A percentile compares a stretch with the other conserved stretches of the same genome.
phyloP scores from a whole-genome alignment of 2,888 invertebrate genomes.

The Dryobotodes eremita region DNA sequence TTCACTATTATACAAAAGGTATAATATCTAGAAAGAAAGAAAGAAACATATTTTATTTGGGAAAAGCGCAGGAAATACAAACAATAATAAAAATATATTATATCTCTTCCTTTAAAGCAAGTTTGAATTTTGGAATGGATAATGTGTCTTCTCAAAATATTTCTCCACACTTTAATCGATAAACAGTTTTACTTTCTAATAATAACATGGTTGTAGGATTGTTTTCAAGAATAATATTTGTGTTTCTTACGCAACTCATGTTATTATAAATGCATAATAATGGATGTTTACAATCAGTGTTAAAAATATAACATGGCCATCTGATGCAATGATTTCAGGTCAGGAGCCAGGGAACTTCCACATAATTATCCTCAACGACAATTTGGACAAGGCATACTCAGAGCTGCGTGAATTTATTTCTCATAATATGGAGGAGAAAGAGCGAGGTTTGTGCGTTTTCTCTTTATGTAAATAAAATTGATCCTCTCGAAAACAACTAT shows the following conservation, averaged over 20 bases:
- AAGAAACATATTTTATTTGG: no score
- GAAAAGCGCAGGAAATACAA: no score
- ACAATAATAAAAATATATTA: no score
- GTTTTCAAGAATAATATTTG: constrained; percentile 30
- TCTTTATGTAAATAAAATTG: not conserved
- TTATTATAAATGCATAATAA: constrained; percentile 25
- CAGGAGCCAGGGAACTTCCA: constrained; percentile 95
- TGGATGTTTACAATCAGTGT: constrained; percentile 45
- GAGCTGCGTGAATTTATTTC: constrained; percentile 93
- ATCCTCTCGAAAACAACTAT: constrained; percentile 19
- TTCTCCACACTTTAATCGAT: not conserved
- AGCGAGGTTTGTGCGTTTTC: constrained; percentile 81
- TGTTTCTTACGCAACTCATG: constrained; percentile 34
- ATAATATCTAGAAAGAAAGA: not conserved
- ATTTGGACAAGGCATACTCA: constrained; percentile 94
- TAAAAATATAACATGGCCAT: constrained; percentile 46
- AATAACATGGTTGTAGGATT: constrained; percentile 8
- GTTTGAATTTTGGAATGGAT: not conserved
- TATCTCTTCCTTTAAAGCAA: not conserved
- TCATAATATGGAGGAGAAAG: constrained; percentile 91
- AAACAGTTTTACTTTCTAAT: constrained; percentile 3
- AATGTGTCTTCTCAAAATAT: not conserved
- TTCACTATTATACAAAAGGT: not conserved
- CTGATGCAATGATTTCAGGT: constrained; percentile 79
- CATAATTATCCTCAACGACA: constrained; percentile 95